These are phyloP conservation scores for Pyrrhopygopsis socrates DNA, from an alignment of 2,888 invertebrate genomes.

Conservation along the genomic window DNA sequence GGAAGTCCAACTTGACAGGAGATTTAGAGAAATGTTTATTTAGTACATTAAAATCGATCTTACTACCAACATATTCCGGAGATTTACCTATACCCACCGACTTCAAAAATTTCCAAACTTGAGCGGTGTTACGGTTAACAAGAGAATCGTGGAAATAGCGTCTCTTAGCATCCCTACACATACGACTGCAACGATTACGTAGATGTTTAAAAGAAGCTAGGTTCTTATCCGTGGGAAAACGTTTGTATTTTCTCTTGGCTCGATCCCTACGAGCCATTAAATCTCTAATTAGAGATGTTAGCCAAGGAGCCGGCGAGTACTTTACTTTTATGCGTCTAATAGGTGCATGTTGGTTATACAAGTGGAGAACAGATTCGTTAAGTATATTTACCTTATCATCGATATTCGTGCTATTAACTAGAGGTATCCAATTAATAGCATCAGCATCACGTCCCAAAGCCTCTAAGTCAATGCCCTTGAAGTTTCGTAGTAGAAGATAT, in stretches of 20 bases:
- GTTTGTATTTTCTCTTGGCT: too few species aligned
- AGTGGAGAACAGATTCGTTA: not conserved
- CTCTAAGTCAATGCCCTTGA: constrained; percentile 2
- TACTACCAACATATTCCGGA: not conserved
- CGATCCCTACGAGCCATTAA: constrained; percentile 21
- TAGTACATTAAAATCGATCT: not conserved
- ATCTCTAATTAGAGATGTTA: not conserved
- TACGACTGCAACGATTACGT: constrained; percentile 20
- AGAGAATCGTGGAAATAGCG: constrained; percentile 11
- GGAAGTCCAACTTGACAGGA: not conserved
- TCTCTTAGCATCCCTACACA: constrained; percentile 36
- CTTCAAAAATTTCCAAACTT: constrained; percentile 18
- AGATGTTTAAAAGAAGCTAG: not conserved
- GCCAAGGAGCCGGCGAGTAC: constrained; percentile 36
- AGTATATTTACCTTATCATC: not conserved
- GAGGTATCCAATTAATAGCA: not conserved
- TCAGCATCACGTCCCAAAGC: not conserved
- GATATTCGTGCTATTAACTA: not conserved
- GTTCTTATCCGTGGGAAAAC: constrained; percentile 1
- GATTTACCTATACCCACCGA: constrained; percentile 28
- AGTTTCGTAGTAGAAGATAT: not conserved
- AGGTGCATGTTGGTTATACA: constrained; percentile 28
- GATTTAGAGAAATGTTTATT: not conserved
- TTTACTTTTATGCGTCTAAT: constrained; percentile 12
- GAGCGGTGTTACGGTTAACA: too few species aligned